A percentile compares a stretch with the other conserved stretches of the same genome.
phyloP scores from a whole-genome alignment of 2,888 invertebrate genomes.

The Cosmia pyralina region DNA sequence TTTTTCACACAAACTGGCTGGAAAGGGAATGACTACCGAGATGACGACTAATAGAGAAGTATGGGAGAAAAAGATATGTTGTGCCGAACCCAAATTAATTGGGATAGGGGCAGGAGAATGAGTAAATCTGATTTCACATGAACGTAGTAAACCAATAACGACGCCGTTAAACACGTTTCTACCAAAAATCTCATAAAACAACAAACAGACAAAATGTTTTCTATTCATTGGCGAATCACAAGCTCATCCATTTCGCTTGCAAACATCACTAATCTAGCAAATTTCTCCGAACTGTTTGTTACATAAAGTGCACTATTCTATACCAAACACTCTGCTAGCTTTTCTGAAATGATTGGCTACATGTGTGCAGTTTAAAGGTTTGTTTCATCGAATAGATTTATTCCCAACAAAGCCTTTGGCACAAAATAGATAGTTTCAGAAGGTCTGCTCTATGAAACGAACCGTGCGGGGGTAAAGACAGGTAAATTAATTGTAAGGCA shows the following conservation, averaged over 20 bases:
- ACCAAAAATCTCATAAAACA: background rate
- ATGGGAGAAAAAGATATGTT: too few species aligned
- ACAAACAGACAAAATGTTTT: constrained; percentile 3
- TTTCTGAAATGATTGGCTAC: constrained; percentile 60
- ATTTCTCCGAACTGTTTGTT: constrained; percentile 11
- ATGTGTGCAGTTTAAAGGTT: constrained; percentile 60
- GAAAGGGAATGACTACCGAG: too few species aligned
- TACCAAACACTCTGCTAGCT: constrained; percentile 9
- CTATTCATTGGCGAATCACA: background rate
- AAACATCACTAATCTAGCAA: constrained; percentile 8
- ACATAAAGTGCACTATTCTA: constrained; percentile 11
- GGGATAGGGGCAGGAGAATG: too few species aligned
- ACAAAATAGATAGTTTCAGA: constrained; percentile 20
- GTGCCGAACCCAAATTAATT: too few species aligned
- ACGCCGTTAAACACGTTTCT: too few species aligned
- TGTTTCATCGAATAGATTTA: constrained; percentile 70
- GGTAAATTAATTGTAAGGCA: too few species aligned
- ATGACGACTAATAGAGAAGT: too few species aligned
- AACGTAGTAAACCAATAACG: background rate
- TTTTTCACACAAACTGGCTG: too few species aligned
- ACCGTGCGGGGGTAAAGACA: too few species aligned
- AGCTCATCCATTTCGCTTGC: background rate
- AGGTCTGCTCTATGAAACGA: background rate
- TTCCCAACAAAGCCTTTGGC: constrained; percentile 52
- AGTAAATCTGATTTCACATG: background rate